Base-by-base conservation (phyloP, 2,888 invertebrate species). In the Zelleria hepariella region DNA sequence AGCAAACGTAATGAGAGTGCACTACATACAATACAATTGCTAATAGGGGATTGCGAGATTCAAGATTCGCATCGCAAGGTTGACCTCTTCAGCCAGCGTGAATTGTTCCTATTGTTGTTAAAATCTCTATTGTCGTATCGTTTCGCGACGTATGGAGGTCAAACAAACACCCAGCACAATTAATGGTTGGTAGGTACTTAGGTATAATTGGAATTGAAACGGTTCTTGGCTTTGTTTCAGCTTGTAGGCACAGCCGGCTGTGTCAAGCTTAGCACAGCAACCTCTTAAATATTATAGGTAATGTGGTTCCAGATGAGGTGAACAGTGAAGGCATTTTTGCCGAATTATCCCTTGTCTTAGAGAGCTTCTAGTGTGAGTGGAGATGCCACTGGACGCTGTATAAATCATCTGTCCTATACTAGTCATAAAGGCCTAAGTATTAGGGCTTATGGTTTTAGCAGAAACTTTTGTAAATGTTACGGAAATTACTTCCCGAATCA, bases 91-190 rank as follows among this genome's bases (percentile, higher is more conserved):
- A 55, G 26, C 24, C 7, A 73, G 68, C 65, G 74, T 74, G 78
- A 76, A 75, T 68, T 66, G 68, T 68, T 76, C 70, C 74, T 75
- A 83, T 82, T 84, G 81, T 83, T 72, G 69, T 70, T 51, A 71
- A 67, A 68, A 69, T 68, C 66, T 67, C 80, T 75, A 83, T 83
- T 84, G 80, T 82, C 66, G 71, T 70, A 70, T 68, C 69, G 66
- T 67, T 68, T 68, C 69, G 69, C 65, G 64, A 71, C 64, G 68
- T 71, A 77, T 78, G 76, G 78, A 82, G 82, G 82, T 80, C 82
- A 74, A 70, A 73, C 63, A 71, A 70, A 71, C 71, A 75, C 78
- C 73, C 74, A 78, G 74, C 32, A 74, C 77, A 72, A 76, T 77
- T 75, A 74, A 75, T 77, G 73, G 70, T n/a, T n/a, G n/a, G n/a